Conservation (phyloP, 2,797 vertebrate species). For the Cuculus canorus region DNA sequence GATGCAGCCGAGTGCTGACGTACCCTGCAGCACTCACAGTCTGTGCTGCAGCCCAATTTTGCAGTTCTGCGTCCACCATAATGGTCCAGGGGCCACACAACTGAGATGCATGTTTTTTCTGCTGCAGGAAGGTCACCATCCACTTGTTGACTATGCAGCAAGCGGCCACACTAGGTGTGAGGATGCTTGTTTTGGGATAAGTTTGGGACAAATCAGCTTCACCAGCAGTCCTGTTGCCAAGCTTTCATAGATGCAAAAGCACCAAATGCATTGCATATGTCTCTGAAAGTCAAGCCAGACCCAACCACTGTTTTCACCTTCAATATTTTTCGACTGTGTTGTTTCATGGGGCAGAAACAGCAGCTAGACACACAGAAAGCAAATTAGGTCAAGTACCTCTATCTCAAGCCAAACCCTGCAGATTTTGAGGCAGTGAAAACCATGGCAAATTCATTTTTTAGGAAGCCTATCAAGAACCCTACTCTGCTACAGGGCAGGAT, state of each 20-base stretch:
- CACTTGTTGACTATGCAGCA: background rate
- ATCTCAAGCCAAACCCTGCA: background rate
- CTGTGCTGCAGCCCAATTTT: background rate
- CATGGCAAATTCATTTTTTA: accelerated
- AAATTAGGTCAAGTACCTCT: background rate
- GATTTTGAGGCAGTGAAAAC: background rate
- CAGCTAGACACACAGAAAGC: background rate
- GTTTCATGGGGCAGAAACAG: background rate
- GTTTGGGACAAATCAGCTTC: background rate
- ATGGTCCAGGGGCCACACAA: background rate
- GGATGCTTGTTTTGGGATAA: background rate
- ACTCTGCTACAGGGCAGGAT: background rate
- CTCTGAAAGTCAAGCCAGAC: background rate
- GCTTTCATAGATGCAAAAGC: background rate
- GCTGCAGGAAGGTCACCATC: background rate
- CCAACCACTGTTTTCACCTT: background rate
- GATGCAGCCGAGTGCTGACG: background rate
- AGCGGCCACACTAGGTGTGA: background rate
- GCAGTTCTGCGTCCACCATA: background rate
- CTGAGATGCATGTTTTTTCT: background rate
- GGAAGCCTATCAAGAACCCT: background rate
- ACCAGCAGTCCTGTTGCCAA: background rate
- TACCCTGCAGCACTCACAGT: background rate
- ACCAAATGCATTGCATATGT: background rate
- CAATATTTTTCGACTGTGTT: background rate